Conservation (phyloP, 1,140 invertebrate genomes). For the Lordiphosa collinella region DNA sequence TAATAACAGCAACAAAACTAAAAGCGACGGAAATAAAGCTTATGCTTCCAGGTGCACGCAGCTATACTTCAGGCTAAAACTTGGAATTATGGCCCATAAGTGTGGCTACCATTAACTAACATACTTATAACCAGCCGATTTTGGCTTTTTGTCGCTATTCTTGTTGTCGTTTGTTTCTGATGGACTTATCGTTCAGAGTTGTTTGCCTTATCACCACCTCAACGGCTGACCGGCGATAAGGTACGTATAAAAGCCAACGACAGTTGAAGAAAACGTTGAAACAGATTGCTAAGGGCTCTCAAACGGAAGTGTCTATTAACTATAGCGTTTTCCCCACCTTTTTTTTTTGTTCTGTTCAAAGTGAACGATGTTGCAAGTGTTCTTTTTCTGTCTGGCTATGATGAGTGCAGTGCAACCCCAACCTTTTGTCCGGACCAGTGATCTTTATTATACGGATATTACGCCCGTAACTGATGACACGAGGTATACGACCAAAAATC, state of each 20-base stretch:
- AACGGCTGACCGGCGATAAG: constrained; percentile 58
- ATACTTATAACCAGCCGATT: too few relatives aligned
- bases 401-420: constrained; percentile 3
- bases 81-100: too few relatives aligned
- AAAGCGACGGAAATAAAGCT: too few relatives aligned
- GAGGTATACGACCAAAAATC: constrained; percentile 36
- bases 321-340: constrained; percentile 4
- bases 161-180: background rate
- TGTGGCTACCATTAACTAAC: too few relatives aligned
- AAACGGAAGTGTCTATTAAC: background rate
- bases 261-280: constrained; percentile 28
- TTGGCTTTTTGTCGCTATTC: background rate
- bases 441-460: constrained; percentile 57
- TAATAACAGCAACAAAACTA: too few relatives aligned
- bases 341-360: too few relatives aligned
- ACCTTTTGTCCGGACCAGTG: constrained; percentile 35
- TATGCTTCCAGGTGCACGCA: too few relatives aligned
- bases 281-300: constrained; percentile 28
- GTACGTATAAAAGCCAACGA: constrained; percentile 47
- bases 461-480: constrained; percentile 47
- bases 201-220: background rate
- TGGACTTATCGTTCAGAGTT: constrained; percentile 59
- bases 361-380: constrained; percentile 20
- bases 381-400: background rate
- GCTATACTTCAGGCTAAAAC: too few relatives aligned